Evolutionary conservation across 2,888 invertebrate genomes (phyloP), one percentile per base, ranked within the genome.

Genomic region (Heliconius charithonia): DNA sequence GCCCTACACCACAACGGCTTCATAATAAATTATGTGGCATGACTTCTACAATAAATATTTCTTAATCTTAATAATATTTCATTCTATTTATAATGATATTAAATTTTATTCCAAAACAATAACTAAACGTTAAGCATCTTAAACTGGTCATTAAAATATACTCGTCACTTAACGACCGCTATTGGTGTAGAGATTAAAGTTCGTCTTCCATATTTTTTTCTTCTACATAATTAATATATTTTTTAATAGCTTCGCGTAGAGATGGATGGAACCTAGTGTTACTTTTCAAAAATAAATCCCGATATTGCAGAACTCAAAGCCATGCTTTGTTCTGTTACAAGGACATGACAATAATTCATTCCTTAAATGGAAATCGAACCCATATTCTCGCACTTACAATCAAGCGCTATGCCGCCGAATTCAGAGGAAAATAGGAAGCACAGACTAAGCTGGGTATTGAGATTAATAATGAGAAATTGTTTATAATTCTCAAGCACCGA

Each of bases 161-260:
- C 45, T 79, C 74, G 65, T 79, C 76, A 29, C 69, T 81, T 81
- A 65, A 77, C 77, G 77, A 66, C 72, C 66, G 37, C 16, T 37
- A 66, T 66, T 72, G 59, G 72, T 56, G 22, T 22, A n/a, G n/a
- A 32, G 22, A 13, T 37, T 72, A 72, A 72, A 72, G 72, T 59
- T 72, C 4, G 9, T n/a, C 19, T 32, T 72, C 72, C 59, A 72
- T 59, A 4, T 13, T 32, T 4, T 25, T 32, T 27, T 27, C n/a
- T 25, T 22, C 10, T 32, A 16, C 4, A 27, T 29, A 13, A 16
- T 65, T 9, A 37, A 37, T 37, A 10, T 37, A 9, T 37, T 37
- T 37, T 37, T 37, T 10, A 37, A 37, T 37, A 37, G 37, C 10
- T 37, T 37, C 9, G 9, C 37, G 37, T 37, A 37, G 37, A 1